Evolutionary conservation across 2,797 vertebrate species (phyloP).

Genomic region (Oophaga sylvatica): DNA sequence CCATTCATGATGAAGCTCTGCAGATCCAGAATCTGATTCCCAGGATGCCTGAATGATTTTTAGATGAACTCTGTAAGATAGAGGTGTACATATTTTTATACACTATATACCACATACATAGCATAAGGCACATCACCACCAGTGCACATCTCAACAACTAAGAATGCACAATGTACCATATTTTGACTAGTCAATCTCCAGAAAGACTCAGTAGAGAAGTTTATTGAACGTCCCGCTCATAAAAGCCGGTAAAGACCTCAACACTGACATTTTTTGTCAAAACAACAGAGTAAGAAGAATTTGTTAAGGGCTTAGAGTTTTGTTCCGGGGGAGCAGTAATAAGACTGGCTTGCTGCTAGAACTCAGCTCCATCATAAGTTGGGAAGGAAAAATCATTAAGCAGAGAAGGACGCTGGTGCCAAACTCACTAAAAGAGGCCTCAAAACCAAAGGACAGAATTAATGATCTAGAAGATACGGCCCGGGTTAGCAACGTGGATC

Average conservation of each 20-base stretch:
- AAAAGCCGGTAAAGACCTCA: conserved; percentile 47
- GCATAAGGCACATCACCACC: too few relatives aligned
- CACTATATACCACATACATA: too few relatives aligned
- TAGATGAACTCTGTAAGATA: not conserved
- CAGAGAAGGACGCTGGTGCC: conserved; percentile 27
- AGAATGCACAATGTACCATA: not conserved
- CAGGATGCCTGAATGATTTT: too few relatives aligned
- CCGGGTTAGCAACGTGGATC: conserved; percentile 16
- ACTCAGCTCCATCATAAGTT: conserved; percentile 24
- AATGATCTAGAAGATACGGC: conserved; percentile 38
- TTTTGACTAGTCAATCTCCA: conserved; percentile 37
- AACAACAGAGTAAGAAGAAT: conserved; percentile 57
- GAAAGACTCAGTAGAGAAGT: conserved; percentile 31
- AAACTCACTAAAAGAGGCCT: conserved; percentile 44
- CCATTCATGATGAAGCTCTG: too few relatives aligned
- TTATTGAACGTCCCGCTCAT: conserved; percentile 40
- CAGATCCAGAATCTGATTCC: too few relatives aligned
- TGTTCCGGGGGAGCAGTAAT: conserved; percentile 41
- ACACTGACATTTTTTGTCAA: conserved; percentile 55
- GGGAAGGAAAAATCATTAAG: conserved; percentile 58
- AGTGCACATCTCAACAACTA: not conserved
- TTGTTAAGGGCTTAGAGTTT: conserved; percentile 59
- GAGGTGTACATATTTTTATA: not conserved
- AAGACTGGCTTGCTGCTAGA: conserved; percentile 43
- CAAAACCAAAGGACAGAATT: conserved; percentile 44